These are phyloP conservation scores for Willowsia nigromaculata DNA, from an alignment of 2,888 invertebrate species.

Conservation along the genomic window DNA sequence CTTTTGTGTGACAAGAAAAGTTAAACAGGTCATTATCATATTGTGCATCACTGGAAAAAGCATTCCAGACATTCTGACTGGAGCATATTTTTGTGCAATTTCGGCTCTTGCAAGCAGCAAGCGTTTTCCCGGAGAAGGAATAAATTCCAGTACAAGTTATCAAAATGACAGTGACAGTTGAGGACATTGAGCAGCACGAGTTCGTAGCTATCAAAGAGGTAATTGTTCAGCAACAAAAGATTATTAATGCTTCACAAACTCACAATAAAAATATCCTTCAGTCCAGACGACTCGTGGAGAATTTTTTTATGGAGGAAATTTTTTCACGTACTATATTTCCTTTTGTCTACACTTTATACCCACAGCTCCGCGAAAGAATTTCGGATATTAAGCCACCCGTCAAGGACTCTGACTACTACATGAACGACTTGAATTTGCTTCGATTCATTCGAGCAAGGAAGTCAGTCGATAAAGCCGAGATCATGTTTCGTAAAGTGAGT, in stretches of 20 bases:
- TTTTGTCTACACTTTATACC: too few relatives aligned
- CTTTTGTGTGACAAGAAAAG: slow-evolving; percentile 1
- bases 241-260: not conserved
- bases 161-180: slow-evolving; percentile 59
- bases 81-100: not conserved
- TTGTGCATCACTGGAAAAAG: not conserved
- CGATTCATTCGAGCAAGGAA: slow-evolving; percentile 61
- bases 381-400: slow-evolving; percentile 49
- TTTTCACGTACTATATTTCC: not conserved
- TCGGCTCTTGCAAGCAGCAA: too few relatives aligned
- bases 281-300: not conserved
- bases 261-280: not conserved
- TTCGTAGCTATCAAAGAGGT: slow-evolving; percentile 52
- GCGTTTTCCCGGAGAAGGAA: not conserved
- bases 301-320: not conserved
- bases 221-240: not conserved
- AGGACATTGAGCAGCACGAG: slow-evolving; percentile 54
- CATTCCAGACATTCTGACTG: not conserved
- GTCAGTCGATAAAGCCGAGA: slow-evolving; percentile 60
- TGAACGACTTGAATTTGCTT: slow-evolving; percentile 45
- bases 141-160: not conserved
- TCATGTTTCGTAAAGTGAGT: slow-evolving; percentile 66
- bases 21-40: slow-evolving; percentile 3
- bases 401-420: slow-evolving; percentile 32
- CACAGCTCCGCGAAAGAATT: slow-evolving; percentile 50